Base-by-base conservation (phyloP, 2,113 vertebrate species). In the Bos indicus region DNA sequence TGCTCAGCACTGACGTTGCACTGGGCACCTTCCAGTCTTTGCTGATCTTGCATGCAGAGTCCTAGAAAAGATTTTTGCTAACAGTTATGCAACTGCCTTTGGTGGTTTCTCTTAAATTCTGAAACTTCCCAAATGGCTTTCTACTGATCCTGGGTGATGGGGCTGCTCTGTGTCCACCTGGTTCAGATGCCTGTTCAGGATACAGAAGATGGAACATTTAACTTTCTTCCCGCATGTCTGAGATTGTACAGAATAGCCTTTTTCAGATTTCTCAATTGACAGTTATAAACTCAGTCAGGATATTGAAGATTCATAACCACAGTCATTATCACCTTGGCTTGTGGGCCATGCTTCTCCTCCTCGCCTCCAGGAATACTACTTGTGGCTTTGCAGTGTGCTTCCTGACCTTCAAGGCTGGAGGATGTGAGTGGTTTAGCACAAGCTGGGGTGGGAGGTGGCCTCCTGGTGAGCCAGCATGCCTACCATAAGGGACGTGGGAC, bases 121-220 rank as follows among this genome's bases (percentile, higher is more conserved):
- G 33, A 92, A 82, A 91, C 33, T 56, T 88, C 12, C 52, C 83
- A 83, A 96, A 71, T 0, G 2, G 88, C 91, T 87, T 90, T 97
- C 77, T 62, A n/a, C 36, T 74, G 81, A 93, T 57, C 21, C 36
- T 77, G 57, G 59, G 92, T 60, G 51, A 96, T 82, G 92, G 90
- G 13, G 13, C 64, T 89, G 59, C 74, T 97, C 91, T 95, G 56
- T 67, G 85, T 62, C 52, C 21, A 91, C 97, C 17, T 98, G 95
- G 95, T 96, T 93, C 10, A 90, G 67, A 46, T 97, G 90, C 85
- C 60, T 87, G 21, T 82, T 94, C 84, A 51, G 36, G 43, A 84
- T 74, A 88, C 51, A 91, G 60, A 95, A 95, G 26, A 74, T 46
- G 96, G 96, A 94, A 88, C 43, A 51, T 82, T 97, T 98, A 94